These are phyloP conservation scores for Cephalopterus ornatus DNA, from an alignment of 2,113 vertebrate genomes.

Conservation along the genomic window DNA sequence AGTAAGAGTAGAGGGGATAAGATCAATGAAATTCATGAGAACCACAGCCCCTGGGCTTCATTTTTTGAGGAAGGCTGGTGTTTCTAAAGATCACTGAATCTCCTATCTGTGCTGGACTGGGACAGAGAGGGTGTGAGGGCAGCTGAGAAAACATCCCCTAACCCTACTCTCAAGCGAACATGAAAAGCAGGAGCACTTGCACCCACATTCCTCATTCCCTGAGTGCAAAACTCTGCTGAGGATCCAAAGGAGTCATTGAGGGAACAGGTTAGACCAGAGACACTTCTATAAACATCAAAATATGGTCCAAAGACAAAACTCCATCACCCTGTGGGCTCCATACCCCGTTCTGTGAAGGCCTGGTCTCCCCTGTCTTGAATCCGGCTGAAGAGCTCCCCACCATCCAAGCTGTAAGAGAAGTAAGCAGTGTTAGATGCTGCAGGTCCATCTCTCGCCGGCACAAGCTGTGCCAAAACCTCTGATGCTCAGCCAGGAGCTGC, in stretches of 20 bases:
- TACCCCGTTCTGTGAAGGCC: conserved; percentile 97
- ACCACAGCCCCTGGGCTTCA: background rate
- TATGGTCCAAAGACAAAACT: fast-evolving
- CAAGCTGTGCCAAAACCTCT: fast-evolving
- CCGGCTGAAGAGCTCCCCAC: conserved; percentile 94
- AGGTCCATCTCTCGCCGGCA: fast-evolving
- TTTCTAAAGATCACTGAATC: background rate
- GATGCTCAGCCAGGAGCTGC: background rate
- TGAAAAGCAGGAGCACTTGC: background rate
- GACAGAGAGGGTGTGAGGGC: fast-evolving
- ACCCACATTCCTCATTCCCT: background rate
- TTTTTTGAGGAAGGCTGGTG: background rate
- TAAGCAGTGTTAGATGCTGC: fast-evolving
- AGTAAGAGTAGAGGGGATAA: background rate
- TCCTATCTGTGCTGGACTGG: background rate
- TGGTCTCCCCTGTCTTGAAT: conserved; percentile 98
- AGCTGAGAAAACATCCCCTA: background rate
- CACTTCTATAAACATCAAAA: background rate
- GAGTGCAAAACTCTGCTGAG: background rate
- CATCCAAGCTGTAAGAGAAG: conserved; percentile 86
- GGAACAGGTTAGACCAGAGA: background rate
- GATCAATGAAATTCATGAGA: background rate
- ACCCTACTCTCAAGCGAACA: fast-evolving
- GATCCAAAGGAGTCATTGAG: fast-evolving
- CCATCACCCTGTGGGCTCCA: fast-evolving